A percentile compares a stretch with the other conserved stretches of the same genome.
Evolutionary conservation across 2,888 invertebrate genomes (phyloP).

Genomic region (Girardia tigrina): DNA sequence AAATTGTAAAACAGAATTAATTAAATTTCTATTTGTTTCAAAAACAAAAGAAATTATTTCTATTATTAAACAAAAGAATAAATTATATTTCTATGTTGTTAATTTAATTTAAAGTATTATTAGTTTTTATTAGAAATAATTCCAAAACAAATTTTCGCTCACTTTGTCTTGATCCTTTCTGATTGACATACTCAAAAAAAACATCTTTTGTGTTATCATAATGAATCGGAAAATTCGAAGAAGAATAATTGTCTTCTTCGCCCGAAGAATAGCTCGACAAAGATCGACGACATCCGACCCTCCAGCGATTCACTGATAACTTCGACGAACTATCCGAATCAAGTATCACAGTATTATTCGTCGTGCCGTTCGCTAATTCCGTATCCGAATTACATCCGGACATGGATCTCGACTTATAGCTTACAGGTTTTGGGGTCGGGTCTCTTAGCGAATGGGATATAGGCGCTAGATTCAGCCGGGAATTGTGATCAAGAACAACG

Average conservation of each 20-base stretch:
- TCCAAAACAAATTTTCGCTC: not conserved
- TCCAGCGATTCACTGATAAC: not conserved
- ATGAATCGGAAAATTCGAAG: conserved; percentile 9
- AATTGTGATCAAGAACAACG: not conserved
- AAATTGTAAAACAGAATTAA: too few relatives aligned
- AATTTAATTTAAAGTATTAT: too few relatives aligned
- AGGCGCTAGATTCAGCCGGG: not conserved
- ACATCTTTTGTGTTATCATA: conserved; percentile 19
- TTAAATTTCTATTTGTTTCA: too few relatives aligned
- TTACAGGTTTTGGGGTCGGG: not conserved
- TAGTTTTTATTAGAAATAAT: too few relatives aligned
- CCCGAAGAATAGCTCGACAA: conserved; percentile 12
- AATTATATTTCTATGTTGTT: too few relatives aligned
- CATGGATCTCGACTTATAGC: not conserved
- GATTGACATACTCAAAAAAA: not conserved
- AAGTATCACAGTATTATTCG: not conserved
- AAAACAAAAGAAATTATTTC: too few relatives aligned
- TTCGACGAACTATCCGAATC: not conserved
- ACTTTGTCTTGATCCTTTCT: conserved; percentile 17
- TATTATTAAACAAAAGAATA: too few relatives aligned
- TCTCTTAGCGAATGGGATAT: not conserved
- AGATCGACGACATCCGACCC: not conserved
- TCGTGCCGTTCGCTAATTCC: conserved; percentile 14
- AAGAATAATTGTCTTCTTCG: conserved; percentile 8
- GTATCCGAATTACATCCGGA: conserved; percentile 2